A percentile compares a stretch with the other conserved stretches of the same genome.
Evolutionary conservation across 2,113 vertebrate species (phyloP).

Genomic region (Fulica atra): DNA sequence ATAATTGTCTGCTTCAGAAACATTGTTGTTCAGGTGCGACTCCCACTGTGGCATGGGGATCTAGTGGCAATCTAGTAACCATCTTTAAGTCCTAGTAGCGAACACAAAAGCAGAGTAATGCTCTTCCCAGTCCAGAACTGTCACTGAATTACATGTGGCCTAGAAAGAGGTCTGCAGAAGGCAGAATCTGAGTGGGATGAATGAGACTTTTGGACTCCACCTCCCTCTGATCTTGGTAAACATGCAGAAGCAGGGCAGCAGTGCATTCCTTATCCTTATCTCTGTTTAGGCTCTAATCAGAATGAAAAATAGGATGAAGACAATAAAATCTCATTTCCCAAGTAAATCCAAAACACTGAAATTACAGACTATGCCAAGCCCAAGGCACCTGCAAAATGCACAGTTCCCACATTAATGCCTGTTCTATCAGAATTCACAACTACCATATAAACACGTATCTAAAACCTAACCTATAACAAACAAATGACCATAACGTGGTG

Average conservation of each 20-base stretch:
- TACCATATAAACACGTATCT: background rate
- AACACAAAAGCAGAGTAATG: background rate
- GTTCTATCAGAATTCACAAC: background rate
- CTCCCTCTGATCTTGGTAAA: background rate
- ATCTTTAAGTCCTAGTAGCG: background rate
- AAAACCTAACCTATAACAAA: background rate
- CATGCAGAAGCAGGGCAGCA: background rate
- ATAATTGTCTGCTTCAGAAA: background rate
- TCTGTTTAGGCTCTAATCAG: background rate
- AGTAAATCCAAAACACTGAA: background rate
- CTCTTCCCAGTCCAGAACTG: background rate
- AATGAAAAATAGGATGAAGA: background rate
- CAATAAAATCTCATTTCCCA: background rate
- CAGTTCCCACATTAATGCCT: background rate
- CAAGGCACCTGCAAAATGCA: background rate
- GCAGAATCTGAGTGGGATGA: background rate
- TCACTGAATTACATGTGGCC: background rate
- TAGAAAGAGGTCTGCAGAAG: background rate
- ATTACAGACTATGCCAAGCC: background rate
- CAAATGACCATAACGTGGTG: background rate
- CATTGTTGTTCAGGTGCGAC: background rate
- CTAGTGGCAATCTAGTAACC: background rate
- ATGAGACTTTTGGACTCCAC: background rate
- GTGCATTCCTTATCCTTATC: background rate
- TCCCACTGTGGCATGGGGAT: background rate